Evolutionary conservation across 1,140 invertebrate genomes (phyloP), one percentile per base, ranked within the genome.

Genomic region (Plutomurus gul): DNA sequence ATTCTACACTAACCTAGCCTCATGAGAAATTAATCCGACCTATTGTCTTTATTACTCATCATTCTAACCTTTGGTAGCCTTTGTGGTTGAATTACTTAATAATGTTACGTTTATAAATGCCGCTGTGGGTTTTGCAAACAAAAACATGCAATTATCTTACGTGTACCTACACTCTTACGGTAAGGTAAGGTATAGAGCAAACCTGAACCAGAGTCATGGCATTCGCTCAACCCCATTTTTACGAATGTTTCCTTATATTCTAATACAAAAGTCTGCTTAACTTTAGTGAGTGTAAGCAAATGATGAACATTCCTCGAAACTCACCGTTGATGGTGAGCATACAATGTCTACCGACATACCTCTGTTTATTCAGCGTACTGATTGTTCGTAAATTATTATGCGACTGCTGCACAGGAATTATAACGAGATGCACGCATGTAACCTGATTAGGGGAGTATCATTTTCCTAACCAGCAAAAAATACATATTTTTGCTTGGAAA

Each of bases 11-110:
- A 65, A 65, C 56, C 56, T 65, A 65, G 27, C 56, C 56, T 65
- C 30, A 56, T 27, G 51, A 27, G 30, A 65, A 65, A 27, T 30
- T 65, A 33, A 65, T 33, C 56, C 36, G 56, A 25, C 56, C 56
- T 65, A 65, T 65, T 65, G 56, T 65, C 56, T 65, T 65, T 65
- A 65, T 65, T 65, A 65, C 56, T 65, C 56, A 33, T 33, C 25
- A 33, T 65, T 65, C 27, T 65, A 65, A 33, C 56, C 56, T 65
- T 65, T 30, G 30, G 25, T 65, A n/a, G 56, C 56, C 27, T 65
- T 36, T 65, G 11, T 30, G 27, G 25, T n/a, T 36, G 56, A 65
- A 65, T 65, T 65, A 65, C 56, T 65, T 65, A 65, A 65, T 65
- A 65, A 65, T 33, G 27, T 65, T 33, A 33, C 56, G 36, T 65